phyloP scores from a whole-genome alignment of 1,140 invertebrate genomes.

The Hypothenemus hampei region DNA sequence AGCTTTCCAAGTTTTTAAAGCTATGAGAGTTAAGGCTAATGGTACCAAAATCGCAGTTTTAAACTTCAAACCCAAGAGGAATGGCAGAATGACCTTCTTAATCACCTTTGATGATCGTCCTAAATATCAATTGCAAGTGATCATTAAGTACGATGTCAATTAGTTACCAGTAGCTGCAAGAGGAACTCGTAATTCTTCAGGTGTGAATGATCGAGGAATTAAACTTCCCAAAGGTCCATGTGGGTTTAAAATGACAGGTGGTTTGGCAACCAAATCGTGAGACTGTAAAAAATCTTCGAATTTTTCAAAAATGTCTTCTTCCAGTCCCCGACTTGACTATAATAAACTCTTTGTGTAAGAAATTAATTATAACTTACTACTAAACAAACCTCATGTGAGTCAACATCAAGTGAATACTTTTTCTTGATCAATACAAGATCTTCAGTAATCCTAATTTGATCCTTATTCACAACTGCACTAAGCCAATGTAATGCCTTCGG shows the following conservation, averaged over 20 bases:
- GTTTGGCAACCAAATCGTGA: constrained; percentile 58
- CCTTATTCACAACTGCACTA: constrained; percentile 57
- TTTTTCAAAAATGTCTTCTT: constrained; percentile 53
- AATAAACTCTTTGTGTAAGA: constrained; percentile 13
- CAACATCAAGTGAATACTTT: constrained; percentile 45
- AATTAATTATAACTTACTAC: background rate
- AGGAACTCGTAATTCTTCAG: constrained; percentile 62
- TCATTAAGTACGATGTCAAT: background rate
- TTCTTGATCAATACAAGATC: constrained; percentile 66
- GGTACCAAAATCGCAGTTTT: constrained; percentile 77
- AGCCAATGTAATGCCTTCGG: constrained; percentile 71
- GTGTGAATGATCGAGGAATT: constrained; percentile 65
- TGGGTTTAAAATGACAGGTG: constrained; percentile 55
- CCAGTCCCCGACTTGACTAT: constrained; percentile 35
- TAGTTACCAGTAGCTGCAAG: constrained; percentile 47
- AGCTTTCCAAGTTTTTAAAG: constrained; percentile 82
- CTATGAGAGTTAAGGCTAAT: constrained; percentile 71
- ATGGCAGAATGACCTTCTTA: constrained; percentile 77
- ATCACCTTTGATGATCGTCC: constrained; percentile 53
- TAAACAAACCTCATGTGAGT: constrained; percentile 32
- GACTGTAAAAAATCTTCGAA: constrained; percentile 61
- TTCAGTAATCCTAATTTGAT: constrained; percentile 66
- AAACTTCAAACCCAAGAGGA: constrained; percentile 77
- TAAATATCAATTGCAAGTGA: background rate
- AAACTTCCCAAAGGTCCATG: constrained; percentile 52